phyloP scores from a whole-genome alignment of 1,140 invertebrate genomes.

The Harlomillsia oculata region DNA sequence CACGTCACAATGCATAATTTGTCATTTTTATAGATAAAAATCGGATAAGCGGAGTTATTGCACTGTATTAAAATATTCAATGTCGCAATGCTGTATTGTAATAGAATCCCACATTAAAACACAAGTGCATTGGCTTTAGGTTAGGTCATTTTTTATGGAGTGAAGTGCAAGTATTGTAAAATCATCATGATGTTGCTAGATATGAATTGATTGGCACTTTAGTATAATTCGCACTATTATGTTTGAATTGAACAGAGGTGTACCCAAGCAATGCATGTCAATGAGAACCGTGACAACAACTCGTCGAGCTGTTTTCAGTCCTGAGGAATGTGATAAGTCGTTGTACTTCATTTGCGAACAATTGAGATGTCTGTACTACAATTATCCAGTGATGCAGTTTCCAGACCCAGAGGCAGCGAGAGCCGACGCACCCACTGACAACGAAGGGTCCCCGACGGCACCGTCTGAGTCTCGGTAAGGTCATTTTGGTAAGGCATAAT shows the following conservation, averaged over 20 bases:
- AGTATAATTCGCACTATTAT: too few relatives aligned
- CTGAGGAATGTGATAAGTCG: slow-evolving; percentile 27
- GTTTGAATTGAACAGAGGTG: background rate
- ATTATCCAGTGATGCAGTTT: slow-evolving; percentile 34
- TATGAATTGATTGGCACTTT: too few relatives aligned
- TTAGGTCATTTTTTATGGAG: too few relatives aligned
- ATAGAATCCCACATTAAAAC: too few relatives aligned
- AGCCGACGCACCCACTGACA: slow-evolving; percentile 18
- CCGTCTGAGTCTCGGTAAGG: slow-evolving; percentile 32
- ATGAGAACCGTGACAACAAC: slow-evolving; percentile 20
- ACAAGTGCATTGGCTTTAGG: too few relatives aligned
- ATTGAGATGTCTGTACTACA: slow-evolving; percentile 33
- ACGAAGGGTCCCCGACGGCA: background rate
- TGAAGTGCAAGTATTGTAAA: too few relatives aligned
- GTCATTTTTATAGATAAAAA: too few relatives aligned
- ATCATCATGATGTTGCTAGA: too few relatives aligned
- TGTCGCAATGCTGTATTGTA: too few relatives aligned
- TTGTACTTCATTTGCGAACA: slow-evolving; percentile 35
- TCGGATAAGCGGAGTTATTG: background rate
- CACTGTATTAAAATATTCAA: too few relatives aligned
- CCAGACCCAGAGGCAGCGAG: slow-evolving; percentile 24
- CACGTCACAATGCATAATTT: background rate
- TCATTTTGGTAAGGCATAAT: slow-evolving; percentile 8
- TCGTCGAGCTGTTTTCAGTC: slow-evolving; percentile 22
- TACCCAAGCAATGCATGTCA: slow-evolving; percentile 26